phyloP scores from a whole-genome alignment of 2,888 invertebrate genomes.

The Acrobasis repandana region DNA sequence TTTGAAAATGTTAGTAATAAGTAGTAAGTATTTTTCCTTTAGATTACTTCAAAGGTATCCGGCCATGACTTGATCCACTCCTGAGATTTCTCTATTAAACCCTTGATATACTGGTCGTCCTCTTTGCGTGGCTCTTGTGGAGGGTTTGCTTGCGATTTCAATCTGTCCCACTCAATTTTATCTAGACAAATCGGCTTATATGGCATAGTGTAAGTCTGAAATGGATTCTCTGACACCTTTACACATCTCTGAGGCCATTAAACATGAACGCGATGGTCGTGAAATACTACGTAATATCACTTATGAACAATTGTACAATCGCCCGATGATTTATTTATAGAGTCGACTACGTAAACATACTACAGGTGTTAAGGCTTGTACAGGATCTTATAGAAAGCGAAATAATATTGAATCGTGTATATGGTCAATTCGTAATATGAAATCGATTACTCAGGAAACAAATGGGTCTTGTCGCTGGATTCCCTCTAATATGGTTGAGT shows the following conservation, averaged over 20 bases:
- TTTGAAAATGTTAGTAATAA: no score
- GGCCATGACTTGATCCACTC: conserved; percentile 58
- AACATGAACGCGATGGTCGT: conserved; percentile 30
- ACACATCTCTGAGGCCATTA: neutral
- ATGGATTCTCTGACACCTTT: neutral
- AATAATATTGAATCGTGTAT: no score
- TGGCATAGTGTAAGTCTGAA: conserved; percentile 33
- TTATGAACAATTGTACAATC: neutral
- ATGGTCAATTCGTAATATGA: no score
- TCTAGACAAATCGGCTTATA: conserved; percentile 34
- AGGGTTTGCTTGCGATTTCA: conserved; percentile 41
- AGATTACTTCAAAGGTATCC: conserved; percentile 48
- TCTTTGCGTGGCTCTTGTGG: conserved; percentile 26
- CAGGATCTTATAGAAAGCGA: no score
- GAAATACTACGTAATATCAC: conserved; percentile 18
- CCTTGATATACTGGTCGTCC: conserved; percentile 44
- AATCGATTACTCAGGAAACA: no score
- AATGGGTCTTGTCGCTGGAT: no score
- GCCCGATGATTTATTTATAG: no score
- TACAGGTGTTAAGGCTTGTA: no score
- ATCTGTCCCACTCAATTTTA: conserved; percentile 53
- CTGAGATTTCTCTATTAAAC: conserved; percentile 50
- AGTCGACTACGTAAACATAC: no score
- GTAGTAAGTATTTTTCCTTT: neutral
- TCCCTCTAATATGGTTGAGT: no score